Evolutionary conservation across 2,888 invertebrate species (phyloP), one percentile per base, ranked within the genome.

Genomic region (Sycophila texana): DNA sequence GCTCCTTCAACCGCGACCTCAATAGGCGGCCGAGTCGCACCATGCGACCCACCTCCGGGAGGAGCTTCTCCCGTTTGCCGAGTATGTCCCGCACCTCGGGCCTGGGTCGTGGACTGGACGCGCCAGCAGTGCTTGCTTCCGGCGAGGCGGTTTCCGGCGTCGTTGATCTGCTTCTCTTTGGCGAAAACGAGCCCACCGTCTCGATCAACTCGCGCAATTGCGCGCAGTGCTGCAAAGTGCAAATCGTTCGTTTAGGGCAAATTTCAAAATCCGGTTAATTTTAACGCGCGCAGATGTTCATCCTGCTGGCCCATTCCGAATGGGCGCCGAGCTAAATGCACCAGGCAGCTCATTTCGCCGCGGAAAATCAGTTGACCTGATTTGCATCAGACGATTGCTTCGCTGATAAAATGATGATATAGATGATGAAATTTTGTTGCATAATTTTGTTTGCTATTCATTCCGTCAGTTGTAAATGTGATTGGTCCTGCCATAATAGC

Each of bases 41-140:
- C 93, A 94, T 95, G 74, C 95, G 91, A 66, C 95, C 95, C 77
- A 95, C 94, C 90, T 95, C 95, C 66, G 94, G 91, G 83, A 95
- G 90, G 49, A 95, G 91, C 81, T 93, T 92, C 88, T 95, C 95
- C 72, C 95, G 91, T 77, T 92, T 91, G 26, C 91, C 89, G 83
- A 94, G 91, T 85, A 94, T 93, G 74, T 92, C 92, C 83, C 93
- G 91, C 26, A 88, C 86, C 55, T 86, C 87, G 0, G 84, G 77
- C 53, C 57, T 77, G 12, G 57, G 71, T 10, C 77, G 72, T 0
- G 20, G 16, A 12, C 4, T 66, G 18, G 65, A 0, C 18, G 22
- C 7, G 2, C 49, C 47, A 14, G 20, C 20, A 3, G n/a, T 47
- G 1, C 49, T 20, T 1, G 14, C 16, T 13, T 71, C 72, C 16